A percentile compares a stretch with the other conserved stretches of the same genome.
Evolutionary conservation across 2,113 vertebrate species (phyloP).

Genomic region (Phylloscopus whistleri): DNA sequence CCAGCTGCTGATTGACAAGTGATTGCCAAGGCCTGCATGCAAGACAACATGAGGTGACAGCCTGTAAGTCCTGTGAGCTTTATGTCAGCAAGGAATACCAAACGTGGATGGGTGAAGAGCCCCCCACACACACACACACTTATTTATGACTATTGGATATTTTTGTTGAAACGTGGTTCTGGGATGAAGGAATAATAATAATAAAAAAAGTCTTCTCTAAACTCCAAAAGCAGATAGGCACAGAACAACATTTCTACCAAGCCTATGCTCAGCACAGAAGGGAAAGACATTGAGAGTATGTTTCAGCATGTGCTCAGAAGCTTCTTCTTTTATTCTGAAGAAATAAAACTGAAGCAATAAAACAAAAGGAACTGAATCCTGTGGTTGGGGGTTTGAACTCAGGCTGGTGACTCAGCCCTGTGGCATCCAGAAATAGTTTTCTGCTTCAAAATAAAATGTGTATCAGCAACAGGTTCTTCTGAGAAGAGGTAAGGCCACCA

Average conservation of each 20-base stretch:
- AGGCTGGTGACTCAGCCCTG: neutral
- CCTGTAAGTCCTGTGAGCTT: neutral
- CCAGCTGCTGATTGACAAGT: neutral
- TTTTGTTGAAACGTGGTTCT: neutral
- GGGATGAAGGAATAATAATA: neutral
- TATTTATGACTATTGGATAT: neutral
- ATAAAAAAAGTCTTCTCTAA: neutral
- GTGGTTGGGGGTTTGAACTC: slow-evolving; percentile 3
- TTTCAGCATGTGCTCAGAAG: neutral
- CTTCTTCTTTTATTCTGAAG: slow-evolving; percentile 32
- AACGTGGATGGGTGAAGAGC: neutral
- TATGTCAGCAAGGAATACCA: neutral
- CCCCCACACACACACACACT: neutral
- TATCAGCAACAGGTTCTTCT: slow-evolving; percentile 7
- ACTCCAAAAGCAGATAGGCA: neutral
- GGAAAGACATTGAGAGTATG: neutral
- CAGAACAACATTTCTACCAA: neutral
- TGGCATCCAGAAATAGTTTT: slow-evolving; percentile 32
- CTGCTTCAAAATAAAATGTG: neutral
- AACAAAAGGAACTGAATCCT: slow-evolving; percentile 51
- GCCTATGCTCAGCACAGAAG: neutral
- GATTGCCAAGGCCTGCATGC: neutral
- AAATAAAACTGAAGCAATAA: slow-evolving; percentile 24
- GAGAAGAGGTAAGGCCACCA: neutral
- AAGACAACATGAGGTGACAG: neutral